These are phyloP conservation scores for Sarcophaga caerulescens DNA, from an alignment of 2,888 invertebrate species.

Conservation along the genomic window DNA sequence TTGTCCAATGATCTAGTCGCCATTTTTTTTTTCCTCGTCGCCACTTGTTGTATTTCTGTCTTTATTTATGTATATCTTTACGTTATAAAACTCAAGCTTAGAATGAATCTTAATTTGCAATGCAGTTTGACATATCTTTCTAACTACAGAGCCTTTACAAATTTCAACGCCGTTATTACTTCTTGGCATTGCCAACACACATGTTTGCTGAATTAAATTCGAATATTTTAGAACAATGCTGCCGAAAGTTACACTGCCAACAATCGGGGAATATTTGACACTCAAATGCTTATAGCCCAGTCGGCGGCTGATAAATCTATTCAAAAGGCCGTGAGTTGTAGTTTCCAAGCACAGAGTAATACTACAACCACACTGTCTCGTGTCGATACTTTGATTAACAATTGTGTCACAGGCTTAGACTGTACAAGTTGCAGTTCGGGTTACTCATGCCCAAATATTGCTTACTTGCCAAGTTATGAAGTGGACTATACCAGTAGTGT, in stretches of 20 bases:
- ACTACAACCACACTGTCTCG: conserved; percentile 27
- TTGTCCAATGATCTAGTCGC: no score
- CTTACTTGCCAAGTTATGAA: conserved; percentile 16
- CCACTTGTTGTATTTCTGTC: no score
- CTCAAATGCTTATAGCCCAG: conserved; percentile 25
- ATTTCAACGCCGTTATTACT: no score
- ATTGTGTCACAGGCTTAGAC: conserved; percentile 26
- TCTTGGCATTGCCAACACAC: no score
- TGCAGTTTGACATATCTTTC: no score
- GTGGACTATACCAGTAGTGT: conserved; percentile 7
- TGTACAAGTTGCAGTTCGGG: conserved; percentile 11
- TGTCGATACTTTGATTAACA: conserved; percentile 34
- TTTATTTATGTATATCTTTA: no score
- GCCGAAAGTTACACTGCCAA: conserved; percentile 5
- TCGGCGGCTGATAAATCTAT: conserved; percentile 12
- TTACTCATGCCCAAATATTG: conserved; percentile 16
- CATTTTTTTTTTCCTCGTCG: no score
- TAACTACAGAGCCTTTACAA: no score
- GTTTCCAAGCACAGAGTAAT: conserved; percentile 15
- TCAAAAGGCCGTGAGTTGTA: conserved; percentile 50
- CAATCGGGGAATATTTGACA: conserved; percentile 16
- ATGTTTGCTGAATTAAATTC: no score
- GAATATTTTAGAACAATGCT: conserved; percentile 8
- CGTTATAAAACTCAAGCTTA: no score
- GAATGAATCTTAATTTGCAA: no score